Evolutionary conservation across 1,140 invertebrate species (phyloP), one percentile per base, ranked within the genome.

Genomic region (Luehdorfia chinensis): DNA sequence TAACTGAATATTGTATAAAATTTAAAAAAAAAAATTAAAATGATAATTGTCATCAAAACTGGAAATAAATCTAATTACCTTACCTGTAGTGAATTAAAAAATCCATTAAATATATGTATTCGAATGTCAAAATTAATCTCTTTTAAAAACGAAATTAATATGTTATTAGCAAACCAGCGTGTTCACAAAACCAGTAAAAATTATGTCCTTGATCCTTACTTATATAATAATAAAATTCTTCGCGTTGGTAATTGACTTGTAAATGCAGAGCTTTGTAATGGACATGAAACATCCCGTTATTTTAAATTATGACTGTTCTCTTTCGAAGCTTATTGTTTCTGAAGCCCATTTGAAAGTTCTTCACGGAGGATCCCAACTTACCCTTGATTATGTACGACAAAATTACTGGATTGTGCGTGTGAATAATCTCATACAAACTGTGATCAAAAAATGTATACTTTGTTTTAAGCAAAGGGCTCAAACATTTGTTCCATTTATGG

Each of bases 361-460:
- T 5, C 75, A 84, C 48, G 59, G 56, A 6, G 70, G 66, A 36
- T 47, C 55, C 8, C 71, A 66, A 59, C 33, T 52, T 21, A 69
- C 55, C 9, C 34, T 59, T 14, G 41, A n/a, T n/a, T n/a, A n/a
- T n/a, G n/a, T 75, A 12, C n/a, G 59, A 18, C 39, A n/a, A 57
- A 15, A 39, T 11, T 75, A 56, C 52, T 78, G 66, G 68, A 63
- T 59, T 7, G 30, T 66, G 2, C 7, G 47, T 9, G 51, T 19
- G 0, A 59, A 49, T 19, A 50, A 47, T n/a, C n/a, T 19, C 2
- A n/a, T n/a, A n/a, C n/a, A n/a, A n/a, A n/a, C n/a, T n/a, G n/a
- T n/a, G n/a, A n/a, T n/a, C n/a, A n/a, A n/a, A n/a, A n/a, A n/a
- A n/a, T n/a, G n/a, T n/a, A n/a, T n/a, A n/a, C n/a, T n/a, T n/a